phyloP scores from a whole-genome alignment of 1,140 invertebrate species.

The Brachionus koreanus region DNA sequence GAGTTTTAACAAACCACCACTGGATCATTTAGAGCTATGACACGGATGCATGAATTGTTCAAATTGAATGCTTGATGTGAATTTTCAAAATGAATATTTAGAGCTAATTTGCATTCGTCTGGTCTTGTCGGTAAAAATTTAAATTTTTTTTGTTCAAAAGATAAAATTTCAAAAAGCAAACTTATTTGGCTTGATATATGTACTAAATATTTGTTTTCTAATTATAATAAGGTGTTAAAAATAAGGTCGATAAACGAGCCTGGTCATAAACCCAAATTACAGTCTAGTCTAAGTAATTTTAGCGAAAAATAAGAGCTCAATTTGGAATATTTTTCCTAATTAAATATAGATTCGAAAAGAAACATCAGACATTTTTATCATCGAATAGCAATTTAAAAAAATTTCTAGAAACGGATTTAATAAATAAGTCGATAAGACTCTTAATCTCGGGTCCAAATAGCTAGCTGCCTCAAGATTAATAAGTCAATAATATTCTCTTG shows the following conservation, averaged over 20 bases:
- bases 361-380: slow-evolving; percentile 24
- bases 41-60: neutral
- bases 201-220: neutral
- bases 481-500: neutral
- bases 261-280: neutral
- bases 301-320: neutral
- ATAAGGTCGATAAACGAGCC: slow-evolving; percentile 26
- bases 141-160: neutral
- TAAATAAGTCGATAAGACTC: neutral
- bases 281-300: slow-evolving; percentile 11
- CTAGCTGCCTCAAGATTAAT: neutral
- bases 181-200: neutral
- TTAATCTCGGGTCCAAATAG: neutral
- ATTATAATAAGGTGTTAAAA: slow-evolving; percentile 12
- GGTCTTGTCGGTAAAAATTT: neutral
- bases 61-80: neutral
- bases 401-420: neutral
- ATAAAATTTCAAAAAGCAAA: slow-evolving; percentile 10
- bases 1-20: neutral
- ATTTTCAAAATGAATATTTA: neutral
- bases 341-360: neutral
- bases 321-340: neutral
- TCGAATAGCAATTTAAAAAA: neutral
- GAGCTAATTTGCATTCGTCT: neutral
- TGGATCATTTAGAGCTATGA: neutral